phyloP scores from a whole-genome alignment of 2,888 invertebrate genomes.

The Macrophya annulata region DNA sequence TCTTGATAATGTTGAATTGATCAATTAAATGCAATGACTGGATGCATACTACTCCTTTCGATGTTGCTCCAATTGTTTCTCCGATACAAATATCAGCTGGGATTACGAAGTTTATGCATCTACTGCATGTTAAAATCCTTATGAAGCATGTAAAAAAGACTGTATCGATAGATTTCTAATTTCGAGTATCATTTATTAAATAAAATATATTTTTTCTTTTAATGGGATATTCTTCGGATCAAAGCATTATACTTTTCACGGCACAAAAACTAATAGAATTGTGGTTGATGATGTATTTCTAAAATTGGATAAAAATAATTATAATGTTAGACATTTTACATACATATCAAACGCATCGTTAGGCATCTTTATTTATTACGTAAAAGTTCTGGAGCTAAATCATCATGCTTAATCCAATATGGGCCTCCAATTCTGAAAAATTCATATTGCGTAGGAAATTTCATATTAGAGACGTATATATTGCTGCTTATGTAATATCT shows the following conservation, averaged over 20 bases:
- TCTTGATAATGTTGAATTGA: constrained; percentile 3
- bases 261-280: constrained; percentile 17
- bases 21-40: constrained; percentile 7
- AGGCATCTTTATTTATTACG: constrained; percentile 4
- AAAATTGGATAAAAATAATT: constrained; percentile 31
- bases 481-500: constrained; percentile 32
- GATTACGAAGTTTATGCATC: neutral
- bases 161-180: neutral
- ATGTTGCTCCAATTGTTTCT: neutral
- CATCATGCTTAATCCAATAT: constrained; percentile 2
- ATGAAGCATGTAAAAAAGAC: neutral
- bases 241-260: constrained; percentile 17
- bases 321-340: constrained; percentile 34
- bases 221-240: constrained; percentile 29
- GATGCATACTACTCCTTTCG: neutral
- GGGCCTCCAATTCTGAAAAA: constrained; percentile 26
- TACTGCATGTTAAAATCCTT: neutral
- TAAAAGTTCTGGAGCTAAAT: constrained; percentile 12
- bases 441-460: constrained; percentile 10
- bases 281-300: neutral
- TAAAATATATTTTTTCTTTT: neutral
- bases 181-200: neutral
- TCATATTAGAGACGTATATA: constrained; percentile 6
- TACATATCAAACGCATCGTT: constrained; percentile 48
- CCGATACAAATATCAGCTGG: neutral